Base-by-base conservation (phyloP, 2,888 invertebrate species). In the Drosophila colorata region DNA sequence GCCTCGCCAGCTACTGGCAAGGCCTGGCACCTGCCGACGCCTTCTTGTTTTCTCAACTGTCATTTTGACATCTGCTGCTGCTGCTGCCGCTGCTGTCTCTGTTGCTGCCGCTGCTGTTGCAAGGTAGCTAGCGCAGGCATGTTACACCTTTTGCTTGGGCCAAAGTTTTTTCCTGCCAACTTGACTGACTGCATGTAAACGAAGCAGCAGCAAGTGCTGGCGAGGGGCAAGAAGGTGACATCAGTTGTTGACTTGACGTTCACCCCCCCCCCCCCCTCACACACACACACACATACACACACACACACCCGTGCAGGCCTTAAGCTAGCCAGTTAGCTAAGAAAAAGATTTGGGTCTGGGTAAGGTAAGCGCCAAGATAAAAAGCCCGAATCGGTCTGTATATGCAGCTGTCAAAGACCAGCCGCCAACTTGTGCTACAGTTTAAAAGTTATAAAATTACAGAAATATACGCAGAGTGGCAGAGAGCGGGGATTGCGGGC, bases 41-140 rank as follows among this genome's bases (percentile, higher is more conserved):
- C 65, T 74, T 23, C 35, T 84, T 82, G 82, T 82, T 87, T 81
- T 80, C 73, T 66, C 70, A 87, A 78, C 86, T 89, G 86, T 87
- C 89, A 89, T 87, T 89, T 87, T 87, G 86, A 89, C 86, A 87
- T 87, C 82, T 89, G 86, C 72, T 75, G 60, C 67, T 65, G 43
- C 48, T 56, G 33, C 43, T 55, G 57, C 18, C 40, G 25, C 35
- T 52, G 71, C 60, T 63, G 68, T 66, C 70, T 74, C 68, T 71
- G 46, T 56, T 47, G 41, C 43, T 58, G 28, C 38, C 44, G 53
- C 18, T 59, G 52, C 43, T 59, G 64, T 57, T 67, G 66, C 61
- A 63, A 58, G 64, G 76, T 56, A 47, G 76, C 79, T 51, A 49
- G 74, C 59, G 47, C 74, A 76, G 79, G 66, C 79, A 70, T 74